Conservation (phyloP, 2,888 invertebrate genomes). For the Dione juno region DNA sequence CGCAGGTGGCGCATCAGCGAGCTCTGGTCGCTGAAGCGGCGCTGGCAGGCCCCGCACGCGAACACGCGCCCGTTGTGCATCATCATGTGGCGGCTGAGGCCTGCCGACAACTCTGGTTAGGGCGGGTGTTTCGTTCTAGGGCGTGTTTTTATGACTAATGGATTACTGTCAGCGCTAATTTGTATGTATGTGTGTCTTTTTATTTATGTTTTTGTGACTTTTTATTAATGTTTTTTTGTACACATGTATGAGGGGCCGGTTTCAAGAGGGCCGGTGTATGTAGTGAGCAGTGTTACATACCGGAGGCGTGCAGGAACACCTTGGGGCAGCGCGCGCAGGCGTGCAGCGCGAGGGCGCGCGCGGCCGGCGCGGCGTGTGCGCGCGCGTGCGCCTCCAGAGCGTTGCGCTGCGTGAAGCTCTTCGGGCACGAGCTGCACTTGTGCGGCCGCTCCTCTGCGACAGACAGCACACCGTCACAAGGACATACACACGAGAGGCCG, state of each 20-base stretch:
- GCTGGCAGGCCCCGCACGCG: conserved; percentile 86
- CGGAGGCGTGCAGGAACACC: conserved; percentile 66
- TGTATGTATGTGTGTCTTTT: too few relatives aligned
- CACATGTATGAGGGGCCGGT: too few relatives aligned
- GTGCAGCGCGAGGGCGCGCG: conserved; percentile 80
- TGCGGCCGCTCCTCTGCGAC: conserved; percentile 84
- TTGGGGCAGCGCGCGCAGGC: conserved; percentile 81
- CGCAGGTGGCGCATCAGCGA: conserved; percentile 86
- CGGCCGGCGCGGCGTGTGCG: conserved; percentile 71
- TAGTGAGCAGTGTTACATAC: too few relatives aligned
- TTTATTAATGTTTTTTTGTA: too few relatives aligned
- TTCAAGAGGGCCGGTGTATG: too few relatives aligned
- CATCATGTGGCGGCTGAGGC: conserved; percentile 87
- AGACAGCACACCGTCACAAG: too few relatives aligned
- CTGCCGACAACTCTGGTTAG: conserved; percentile 58
- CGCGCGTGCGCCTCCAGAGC: conserved; percentile 86
- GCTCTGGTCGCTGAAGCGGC: conserved; percentile 88
- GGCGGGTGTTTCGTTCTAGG: too few relatives aligned
- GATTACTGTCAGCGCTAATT: too few relatives aligned
- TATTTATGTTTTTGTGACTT: too few relatives aligned
- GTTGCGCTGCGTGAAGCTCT: conserved; percentile 89
- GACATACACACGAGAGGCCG: too few relatives aligned
- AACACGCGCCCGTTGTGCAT: conserved; percentile 86
- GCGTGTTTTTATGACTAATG: too few relatives aligned
- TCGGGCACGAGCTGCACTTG: conserved; percentile 85